Percentiles rank a stretch among this genome's conserved stretches.
Evolutionary conservation across 1,140 invertebrate genomes (phyloP).

Genomic region (Diploscapter pachys): DNA sequence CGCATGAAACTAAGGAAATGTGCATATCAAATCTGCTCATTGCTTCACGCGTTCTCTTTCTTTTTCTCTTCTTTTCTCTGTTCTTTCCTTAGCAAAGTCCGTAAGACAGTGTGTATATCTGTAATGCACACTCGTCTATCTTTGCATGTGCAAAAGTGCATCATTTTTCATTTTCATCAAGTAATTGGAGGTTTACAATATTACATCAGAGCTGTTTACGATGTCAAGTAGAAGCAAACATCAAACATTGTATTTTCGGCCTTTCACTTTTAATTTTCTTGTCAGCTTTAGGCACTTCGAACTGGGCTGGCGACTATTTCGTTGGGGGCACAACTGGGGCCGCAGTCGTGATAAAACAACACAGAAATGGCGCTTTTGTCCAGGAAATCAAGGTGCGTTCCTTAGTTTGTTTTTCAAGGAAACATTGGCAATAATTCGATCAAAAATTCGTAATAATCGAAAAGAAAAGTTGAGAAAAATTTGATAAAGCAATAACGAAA

Average conservation of each 20-base stretch:
- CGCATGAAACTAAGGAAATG: no score
- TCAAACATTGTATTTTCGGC: neutral
- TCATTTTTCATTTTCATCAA: no score
- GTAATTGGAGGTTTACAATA: no score
- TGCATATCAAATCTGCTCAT: no score
- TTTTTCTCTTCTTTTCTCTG: no score
- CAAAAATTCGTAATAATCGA: neutral
- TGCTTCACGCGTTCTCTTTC: no score
- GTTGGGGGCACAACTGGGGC: slow-evolving; percentile 80
- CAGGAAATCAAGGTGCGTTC: slow-evolving; percentile 6
- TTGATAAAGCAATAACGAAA: neutral
- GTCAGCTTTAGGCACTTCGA: slow-evolving; percentile 75
- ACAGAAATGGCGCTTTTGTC: slow-evolving; percentile 8
- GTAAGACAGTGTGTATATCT: no score
- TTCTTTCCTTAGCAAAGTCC: no score
- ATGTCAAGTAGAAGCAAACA: no score
- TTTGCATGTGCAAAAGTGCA: no score
- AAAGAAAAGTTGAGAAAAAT: neutral
- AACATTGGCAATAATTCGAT: neutral
- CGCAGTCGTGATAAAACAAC: slow-evolving; percentile 51
- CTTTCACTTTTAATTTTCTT: neutral
- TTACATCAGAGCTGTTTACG: no score
- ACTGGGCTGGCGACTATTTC: slow-evolving; percentile 98
- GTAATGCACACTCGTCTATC: no score
- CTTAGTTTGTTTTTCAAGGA: neutral